Percentiles rank a stretch among this genome's conserved stretches.
Conservation (phyloP, 1,140 invertebrate species). For the Theocolax elegans region DNA sequence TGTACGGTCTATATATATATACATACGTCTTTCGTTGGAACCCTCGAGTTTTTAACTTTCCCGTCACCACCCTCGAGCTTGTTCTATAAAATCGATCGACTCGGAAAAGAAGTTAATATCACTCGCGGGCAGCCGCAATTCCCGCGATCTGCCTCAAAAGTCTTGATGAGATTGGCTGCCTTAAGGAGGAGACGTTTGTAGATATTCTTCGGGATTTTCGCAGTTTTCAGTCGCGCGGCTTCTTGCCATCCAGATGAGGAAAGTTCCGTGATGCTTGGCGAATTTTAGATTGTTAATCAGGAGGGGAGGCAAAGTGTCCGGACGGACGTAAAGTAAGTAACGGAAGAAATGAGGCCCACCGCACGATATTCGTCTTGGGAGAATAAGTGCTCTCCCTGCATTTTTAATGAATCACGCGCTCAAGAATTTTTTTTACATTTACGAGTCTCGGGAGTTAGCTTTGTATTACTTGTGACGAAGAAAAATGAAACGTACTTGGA, state of each 20-base stretch:
- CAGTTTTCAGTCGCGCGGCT: not conserved
- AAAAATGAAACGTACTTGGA: too few species aligned
- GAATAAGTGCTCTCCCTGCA: not conserved
- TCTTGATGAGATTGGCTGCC: slow-evolving; percentile 9
- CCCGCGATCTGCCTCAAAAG: not conserved
- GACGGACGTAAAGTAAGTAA: not conserved
- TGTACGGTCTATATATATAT: too few species aligned
- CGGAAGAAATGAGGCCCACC: not conserved
- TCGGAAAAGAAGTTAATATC: slow-evolving; percentile 15
- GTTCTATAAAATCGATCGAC: slow-evolving; percentile 10
- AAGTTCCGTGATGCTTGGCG: not conserved
- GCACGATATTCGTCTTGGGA: not conserved
- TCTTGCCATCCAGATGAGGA: not conserved
- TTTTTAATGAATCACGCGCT: not conserved
- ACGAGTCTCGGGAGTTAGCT: not conserved
- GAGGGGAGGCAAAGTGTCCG: too few species aligned
- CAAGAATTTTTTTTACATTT: too few species aligned
- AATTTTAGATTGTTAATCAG: slow-evolving; percentile 26
- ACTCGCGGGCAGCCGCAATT: not conserved
- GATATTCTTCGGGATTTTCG: not conserved
- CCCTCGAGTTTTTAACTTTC: not conserved
- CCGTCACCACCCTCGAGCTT: not conserved
- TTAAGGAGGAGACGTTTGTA: not conserved
- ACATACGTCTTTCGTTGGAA: not conserved
- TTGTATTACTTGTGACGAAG: too few species aligned